Base-by-base conservation (phyloP, 1,140 invertebrate genomes). In the Nymphalis io region DNA sequence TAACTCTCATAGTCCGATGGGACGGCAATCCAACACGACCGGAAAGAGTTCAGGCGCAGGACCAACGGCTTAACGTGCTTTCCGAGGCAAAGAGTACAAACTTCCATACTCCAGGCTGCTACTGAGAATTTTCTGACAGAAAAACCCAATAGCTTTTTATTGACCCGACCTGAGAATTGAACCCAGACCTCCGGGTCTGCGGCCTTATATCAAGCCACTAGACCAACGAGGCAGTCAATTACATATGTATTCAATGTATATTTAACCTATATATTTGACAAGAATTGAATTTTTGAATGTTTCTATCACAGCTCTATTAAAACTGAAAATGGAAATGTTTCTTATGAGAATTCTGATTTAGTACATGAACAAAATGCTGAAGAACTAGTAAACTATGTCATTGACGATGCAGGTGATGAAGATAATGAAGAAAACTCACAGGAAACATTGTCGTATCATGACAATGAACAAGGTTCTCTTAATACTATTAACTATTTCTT, bases 351-450 rank as follows among this genome's bases (percentile, higher is more conserved):
- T 20, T 46, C 40, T 20, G 59, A 68, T 42, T 18, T 44, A 10
- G 58, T 58, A 20, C 42, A 57, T 42, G 58, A 42, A 15, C n/a
- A 59, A 6, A 21, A 46, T 48, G 8, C 8, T 13, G 39, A 60
- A 39, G 62, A 60, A n/a, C 33, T 38, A 11, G 13, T 53, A 3
- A 40, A 60, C 1, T 53, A 42, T 18, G 20, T 66, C 11, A 60
- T 70, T 21, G 61, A 51, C 16, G 60, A 65, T 5, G 61, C 39
- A 40, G 55, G 21, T 20, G 40, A 39, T 6, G 59, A 40, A 23
- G 40, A 72, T 16, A 59, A 58, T 16, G 51, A 58, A n/a, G 40
- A 72, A 68, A 55, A 55, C 58, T 65, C 53, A 58, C 51, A 58
- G 38, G 23, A 55, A 1, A 27, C 51, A 15, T 53, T 20, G 39